Conservation (phyloP, 2,113 vertebrate species). For the Motacilla tschutschensis region DNA sequence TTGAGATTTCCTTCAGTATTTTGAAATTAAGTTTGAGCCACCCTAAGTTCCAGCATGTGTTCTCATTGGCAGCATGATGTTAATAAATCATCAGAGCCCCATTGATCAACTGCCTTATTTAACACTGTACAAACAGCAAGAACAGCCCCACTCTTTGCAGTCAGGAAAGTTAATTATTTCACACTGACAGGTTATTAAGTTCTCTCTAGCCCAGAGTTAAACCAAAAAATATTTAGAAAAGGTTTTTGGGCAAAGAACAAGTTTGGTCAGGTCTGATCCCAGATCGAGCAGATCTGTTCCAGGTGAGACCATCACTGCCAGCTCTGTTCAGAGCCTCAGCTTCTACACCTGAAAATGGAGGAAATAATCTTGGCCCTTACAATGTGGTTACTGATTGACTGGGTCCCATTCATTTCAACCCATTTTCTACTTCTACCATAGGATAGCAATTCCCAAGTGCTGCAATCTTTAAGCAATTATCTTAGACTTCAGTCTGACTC, state of each 20-base stretch:
- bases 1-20: background rate
- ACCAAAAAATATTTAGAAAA: background rate
- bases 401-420: background rate
- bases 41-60: constrained; percentile 7
- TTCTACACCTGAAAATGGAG: background rate
- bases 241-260: background rate
- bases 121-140: background rate
- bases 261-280: background rate
- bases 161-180: constrained; percentile 6
- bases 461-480: constrained; percentile 24
- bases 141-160: background rate
- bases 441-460: background rate
- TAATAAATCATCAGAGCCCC: constrained; percentile 48
- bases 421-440: background rate
- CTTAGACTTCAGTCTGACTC: background rate
- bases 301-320: background rate
- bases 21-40: background rate
- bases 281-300: background rate
- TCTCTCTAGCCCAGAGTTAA: background rate
- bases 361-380: background rate
- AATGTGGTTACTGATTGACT: background rate
- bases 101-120: constrained; percentile 26
- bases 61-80: background rate
- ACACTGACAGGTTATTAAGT: background rate
- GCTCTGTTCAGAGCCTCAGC: background rate